Percentiles rank a stretch among this genome's conserved stretches.
phyloP scores from a whole-genome alignment of 2,113 vertebrate genomes.

The Motacilla tschutschensis region DNA sequence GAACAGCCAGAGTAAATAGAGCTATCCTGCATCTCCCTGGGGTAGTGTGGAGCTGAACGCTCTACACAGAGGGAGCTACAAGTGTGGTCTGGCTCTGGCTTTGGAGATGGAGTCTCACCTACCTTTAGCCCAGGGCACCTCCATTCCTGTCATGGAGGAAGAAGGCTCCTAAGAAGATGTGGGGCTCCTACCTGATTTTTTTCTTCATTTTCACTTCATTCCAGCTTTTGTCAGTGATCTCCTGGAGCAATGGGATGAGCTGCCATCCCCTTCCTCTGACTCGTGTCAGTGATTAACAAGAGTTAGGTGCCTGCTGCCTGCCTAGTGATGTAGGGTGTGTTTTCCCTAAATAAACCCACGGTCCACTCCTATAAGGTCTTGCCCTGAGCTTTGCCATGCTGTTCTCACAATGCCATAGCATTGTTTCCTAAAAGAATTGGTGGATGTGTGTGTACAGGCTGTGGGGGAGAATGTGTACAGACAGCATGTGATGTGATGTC shows the following conservation, averaged over 20 bases:
- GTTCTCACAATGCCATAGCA: neutral
- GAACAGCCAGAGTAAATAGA: neutral
- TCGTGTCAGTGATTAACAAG: rapidly evolving
- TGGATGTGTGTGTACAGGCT: neutral
- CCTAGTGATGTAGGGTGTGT: neutral
- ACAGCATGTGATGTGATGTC: neutral
- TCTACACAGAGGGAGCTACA: rapidly evolving
- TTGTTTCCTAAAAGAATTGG: neutral
- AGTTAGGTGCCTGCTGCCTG: neutral
- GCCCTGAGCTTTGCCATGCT: neutral
- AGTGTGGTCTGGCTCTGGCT: neutral
- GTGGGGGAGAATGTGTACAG: rapidly evolving
- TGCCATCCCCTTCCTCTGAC: neutral
- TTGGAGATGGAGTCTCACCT: neutral
- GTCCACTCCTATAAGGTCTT: neutral
- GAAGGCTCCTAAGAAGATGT: neutral
- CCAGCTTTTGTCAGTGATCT: neutral
- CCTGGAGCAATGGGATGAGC: neutral
- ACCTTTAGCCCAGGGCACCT: neutral
- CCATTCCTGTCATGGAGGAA: neutral
- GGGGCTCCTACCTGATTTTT: neutral
- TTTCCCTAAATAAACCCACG: neutral
- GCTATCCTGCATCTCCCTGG: neutral
- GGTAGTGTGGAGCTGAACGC: neutral
- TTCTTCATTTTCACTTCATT: neutral